phyloP scores from a whole-genome alignment of 2,113 vertebrate genomes.

The Leptocoma aspasia region DNA sequence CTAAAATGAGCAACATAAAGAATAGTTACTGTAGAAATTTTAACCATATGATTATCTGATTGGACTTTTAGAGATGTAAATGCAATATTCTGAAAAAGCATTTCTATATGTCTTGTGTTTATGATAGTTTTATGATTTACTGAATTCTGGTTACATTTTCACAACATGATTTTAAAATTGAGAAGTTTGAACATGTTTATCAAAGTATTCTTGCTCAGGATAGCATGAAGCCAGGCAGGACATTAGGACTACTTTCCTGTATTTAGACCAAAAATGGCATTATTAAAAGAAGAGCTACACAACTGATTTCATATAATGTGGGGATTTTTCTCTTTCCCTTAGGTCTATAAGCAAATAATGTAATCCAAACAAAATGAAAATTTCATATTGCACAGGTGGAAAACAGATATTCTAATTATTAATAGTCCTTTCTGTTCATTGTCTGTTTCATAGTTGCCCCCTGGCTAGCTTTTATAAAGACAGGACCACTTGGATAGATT shows the following conservation, averaged over 20 bases:
- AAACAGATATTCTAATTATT: neutral
- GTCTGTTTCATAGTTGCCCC: neutral
- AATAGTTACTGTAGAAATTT: neutral
- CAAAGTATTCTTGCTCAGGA: neutral
- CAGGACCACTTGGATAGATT: neutral
- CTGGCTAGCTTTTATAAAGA: neutral
- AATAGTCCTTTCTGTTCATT: neutral
- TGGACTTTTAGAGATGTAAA: neutral
- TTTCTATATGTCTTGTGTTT: neutral
- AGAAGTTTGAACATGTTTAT: neutral
- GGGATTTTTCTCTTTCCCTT: neutral
- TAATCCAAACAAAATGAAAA: neutral
- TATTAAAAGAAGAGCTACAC: neutral
- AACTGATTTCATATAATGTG: neutral
- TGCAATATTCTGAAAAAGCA: neutral
- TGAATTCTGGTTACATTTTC: neutral
- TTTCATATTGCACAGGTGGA: neutral
- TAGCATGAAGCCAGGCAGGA: neutral
- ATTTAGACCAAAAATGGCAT: neutral
- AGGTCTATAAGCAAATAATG: neutral
- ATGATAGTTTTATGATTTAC: neutral
- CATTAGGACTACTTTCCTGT: neutral
- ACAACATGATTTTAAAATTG: neutral
- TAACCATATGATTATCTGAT: neutral
- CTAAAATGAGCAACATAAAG: neutral